A percentile compares a stretch with the other conserved stretches of the same genome.
Conservation (phyloP, 2,888 invertebrate species). For the Eumerus sabulonum region DNA sequence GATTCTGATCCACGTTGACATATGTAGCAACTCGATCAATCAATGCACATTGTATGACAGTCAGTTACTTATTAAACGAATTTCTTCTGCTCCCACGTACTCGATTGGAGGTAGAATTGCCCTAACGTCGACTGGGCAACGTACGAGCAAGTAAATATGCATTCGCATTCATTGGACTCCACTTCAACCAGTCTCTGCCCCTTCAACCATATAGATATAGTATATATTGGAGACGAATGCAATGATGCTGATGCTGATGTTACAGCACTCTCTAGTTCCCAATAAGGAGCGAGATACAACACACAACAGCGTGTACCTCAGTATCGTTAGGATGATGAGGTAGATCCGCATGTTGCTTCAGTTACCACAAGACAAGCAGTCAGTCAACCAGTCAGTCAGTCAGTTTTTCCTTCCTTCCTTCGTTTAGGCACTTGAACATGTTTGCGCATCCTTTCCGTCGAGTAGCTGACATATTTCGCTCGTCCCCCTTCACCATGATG, state of each 20-base stretch:
- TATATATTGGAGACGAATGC: constrained; percentile 8
- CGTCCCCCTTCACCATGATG: background rate
- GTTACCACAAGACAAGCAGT: too few species aligned
- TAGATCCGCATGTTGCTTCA: background rate
- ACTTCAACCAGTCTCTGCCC: constrained; percentile 29
- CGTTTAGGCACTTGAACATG: constrained; percentile 66
- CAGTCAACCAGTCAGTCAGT: too few species aligned
- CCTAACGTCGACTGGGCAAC: background rate
- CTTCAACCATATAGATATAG: constrained; percentile 1
- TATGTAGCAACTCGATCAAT: constrained; percentile 47
- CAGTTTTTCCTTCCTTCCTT: constrained; percentile 43
- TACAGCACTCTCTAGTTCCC: constrained; percentile 26
- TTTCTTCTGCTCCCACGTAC: constrained; percentile 52
- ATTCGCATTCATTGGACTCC: constrained; percentile 60
- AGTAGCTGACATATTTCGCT: constrained; percentile 63
- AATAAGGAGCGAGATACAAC: constrained; percentile 17
- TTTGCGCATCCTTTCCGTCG: constrained; percentile 65
- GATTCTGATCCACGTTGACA: constrained; percentile 7
- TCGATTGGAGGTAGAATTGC: constrained; percentile 18
- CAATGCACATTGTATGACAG: constrained; percentile 30
- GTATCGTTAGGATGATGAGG: constrained; percentile 18
- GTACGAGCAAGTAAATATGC: constrained; percentile 39
- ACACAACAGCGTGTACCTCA: constrained; percentile 22
- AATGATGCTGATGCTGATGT: constrained; percentile 16
- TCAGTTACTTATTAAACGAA: constrained; percentile 47